Base-by-base conservation (phyloP, 2,888 invertebrate species). In the Andrena flavipes region DNA sequence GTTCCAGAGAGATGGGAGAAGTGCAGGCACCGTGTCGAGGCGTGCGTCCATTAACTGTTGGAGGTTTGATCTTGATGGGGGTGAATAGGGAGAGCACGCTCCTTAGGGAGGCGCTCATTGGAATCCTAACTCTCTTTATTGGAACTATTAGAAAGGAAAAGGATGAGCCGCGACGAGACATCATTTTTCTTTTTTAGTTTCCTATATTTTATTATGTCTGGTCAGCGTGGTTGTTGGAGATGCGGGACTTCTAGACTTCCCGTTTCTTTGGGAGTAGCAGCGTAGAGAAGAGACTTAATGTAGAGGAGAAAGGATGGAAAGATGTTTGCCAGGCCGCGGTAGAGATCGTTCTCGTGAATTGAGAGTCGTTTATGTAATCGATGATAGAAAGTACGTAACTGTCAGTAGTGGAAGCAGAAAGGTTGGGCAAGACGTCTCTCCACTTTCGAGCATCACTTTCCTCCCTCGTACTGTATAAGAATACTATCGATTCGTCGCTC, bases 301-400 rank as follows among this genome's bases (percentile, higher is more conserved):
- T 16, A 59, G 6, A 1, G 33, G n/a, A 8, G 3, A 16, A 42
- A 30, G 54, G 13, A 33, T 13, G 5, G 33, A 64, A n/a, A n/a
- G 42, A 48, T 62, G 60, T 26, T 56, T 49, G 26, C 4, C 8
- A 35, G 69, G 26, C 65, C 60, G 33, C 26, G 26, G 77, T 65
- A 64, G 48, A 71, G 71, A 70, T 64, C 6, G 76, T 35, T 26
- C 71, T 62, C 20, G 23, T 72, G 30, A 56, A 16, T 69, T 49
- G 69, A 70, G 63, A 59, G 77, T 71, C 48, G 70, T 71, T 80
- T 80, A 80, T 72, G 80, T 80, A 80, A 80, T 68, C 80, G 72
- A 49, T 29, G 72, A 68, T 80, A 80, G 79, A 80, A 80, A 78
- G 79, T 80, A 63, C 63, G 67, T 80, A 72, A 80, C 68, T 68